These are phyloP conservation scores for Philereme vetulata DNA, from an alignment of 2,888 invertebrate species.

Conservation along the genomic window DNA sequence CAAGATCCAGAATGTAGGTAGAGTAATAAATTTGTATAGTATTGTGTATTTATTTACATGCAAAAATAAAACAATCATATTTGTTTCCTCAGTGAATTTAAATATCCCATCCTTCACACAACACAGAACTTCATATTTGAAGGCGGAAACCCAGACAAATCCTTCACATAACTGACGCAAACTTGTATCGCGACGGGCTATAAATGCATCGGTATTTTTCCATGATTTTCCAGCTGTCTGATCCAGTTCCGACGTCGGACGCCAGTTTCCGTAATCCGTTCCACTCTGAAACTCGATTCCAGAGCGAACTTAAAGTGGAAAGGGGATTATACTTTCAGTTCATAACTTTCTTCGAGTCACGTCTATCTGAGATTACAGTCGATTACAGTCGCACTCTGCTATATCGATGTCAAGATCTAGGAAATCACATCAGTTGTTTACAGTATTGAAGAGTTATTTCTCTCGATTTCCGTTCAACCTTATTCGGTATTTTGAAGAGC, in stretches of 20 bases:
- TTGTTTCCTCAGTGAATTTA: neutral
- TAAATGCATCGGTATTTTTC: constrained; percentile 34
- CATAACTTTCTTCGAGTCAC: neutral
- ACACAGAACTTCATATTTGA: constrained; percentile 7
- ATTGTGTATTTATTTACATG: too few species aligned
- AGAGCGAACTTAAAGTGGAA: constrained; percentile 6
- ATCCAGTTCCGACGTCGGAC: constrained; percentile 27
- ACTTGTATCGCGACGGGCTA: constrained; percentile 20
- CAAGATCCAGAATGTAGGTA: too few species aligned
- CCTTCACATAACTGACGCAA: constrained; percentile 17
- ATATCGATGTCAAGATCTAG: neutral
- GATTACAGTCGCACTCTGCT: neutral
- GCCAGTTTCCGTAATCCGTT: constrained; percentile 23
- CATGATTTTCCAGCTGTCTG: constrained; percentile 41
- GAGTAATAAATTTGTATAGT: too few species aligned
- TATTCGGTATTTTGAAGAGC: too few species aligned
- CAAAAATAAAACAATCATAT: too few species aligned
- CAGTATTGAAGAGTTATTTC: too few species aligned
- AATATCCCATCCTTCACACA: neutral
- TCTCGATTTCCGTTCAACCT: too few species aligned
- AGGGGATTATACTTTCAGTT: constrained; percentile 1
- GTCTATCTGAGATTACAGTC: neutral
- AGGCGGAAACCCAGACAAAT: constrained; percentile 12
- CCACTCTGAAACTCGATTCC: constrained; percentile 25
- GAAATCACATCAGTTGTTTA: neutral